phyloP scores from a whole-genome alignment of 30 jellyfish, hydroid and myxozoan genomes.

The Aurelia aurita region DNA sequence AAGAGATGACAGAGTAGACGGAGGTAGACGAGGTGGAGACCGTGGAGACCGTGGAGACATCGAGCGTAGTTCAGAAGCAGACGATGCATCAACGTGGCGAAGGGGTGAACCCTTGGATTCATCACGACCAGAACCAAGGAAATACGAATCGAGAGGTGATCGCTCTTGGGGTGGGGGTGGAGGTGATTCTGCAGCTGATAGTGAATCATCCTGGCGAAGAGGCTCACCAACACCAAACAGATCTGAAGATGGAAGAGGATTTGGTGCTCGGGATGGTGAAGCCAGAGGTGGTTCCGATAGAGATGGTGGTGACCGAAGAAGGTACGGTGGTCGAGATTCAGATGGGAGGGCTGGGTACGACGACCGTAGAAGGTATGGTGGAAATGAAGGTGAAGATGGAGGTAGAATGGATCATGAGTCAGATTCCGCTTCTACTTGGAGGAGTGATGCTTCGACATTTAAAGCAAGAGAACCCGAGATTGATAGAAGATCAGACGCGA shows the following conservation, averaged over 20 bases:
- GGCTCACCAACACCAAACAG: constrained; percentile 41
- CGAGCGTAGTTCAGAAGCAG: constrained; percentile 61
- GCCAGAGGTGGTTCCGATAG: constrained; percentile 48
- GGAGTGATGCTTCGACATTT: constrained; percentile 56
- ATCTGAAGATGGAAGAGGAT: constrained; percentile 53
- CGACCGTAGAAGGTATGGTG: constrained; percentile 4
- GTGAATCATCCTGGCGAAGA: constrained; percentile 59
- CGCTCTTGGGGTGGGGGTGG: constrained; percentile 57
- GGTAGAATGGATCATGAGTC: constrained; percentile 63
- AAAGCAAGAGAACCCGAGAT: constrained; percentile 14
- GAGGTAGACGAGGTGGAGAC: constrained; percentile 52
- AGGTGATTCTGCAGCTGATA: constrained; percentile 73
- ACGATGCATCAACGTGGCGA: constrained; percentile 67
- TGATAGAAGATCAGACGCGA: constrained; percentile 10
- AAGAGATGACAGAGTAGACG: background rate
- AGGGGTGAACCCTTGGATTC: constrained; percentile 43
- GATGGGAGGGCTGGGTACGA: constrained; percentile 59
- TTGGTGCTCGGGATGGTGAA: constrained; percentile 53
- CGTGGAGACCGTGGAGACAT: constrained; percentile 21
- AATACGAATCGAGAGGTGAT: constrained; percentile 45
- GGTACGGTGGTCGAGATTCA: constrained; percentile 46
- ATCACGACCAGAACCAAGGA: constrained; percentile 41
- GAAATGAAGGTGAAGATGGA: constrained; percentile 16
- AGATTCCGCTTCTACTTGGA: constrained; percentile 78
- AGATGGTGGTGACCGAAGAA: constrained; percentile 17